phyloP scores from a whole-genome alignment of 2,888 invertebrate species.

The Nomada fucata region DNA sequence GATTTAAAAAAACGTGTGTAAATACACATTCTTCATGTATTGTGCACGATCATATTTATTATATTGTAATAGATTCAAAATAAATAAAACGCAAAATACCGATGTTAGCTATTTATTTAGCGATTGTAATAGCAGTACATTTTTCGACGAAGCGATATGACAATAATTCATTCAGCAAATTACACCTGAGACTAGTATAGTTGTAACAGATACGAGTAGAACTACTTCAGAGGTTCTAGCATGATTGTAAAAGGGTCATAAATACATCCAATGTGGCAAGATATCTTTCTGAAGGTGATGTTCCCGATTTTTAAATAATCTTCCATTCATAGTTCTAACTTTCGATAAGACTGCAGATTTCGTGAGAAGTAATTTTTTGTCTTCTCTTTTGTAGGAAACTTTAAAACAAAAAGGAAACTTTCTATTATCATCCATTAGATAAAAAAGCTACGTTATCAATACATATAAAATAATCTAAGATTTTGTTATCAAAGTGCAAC shows the following conservation, averaged over 20 bases:
- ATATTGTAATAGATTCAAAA: slow-evolving; percentile 81
- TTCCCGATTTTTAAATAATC: slow-evolving; percentile 15
- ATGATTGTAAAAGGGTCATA: slow-evolving; percentile 25
- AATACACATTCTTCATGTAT: slow-evolving; percentile 81
- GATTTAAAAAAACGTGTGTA: slow-evolving; percentile 76
- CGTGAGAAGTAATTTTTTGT: background rate
- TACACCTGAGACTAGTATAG: background rate
- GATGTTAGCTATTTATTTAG: slow-evolving; percentile 38
- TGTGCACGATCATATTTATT: slow-evolving; percentile 82
- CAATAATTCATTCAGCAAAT: background rate
- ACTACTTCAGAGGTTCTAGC: slow-evolving; percentile 14
- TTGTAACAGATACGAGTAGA: slow-evolving; percentile 19
- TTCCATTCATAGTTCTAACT: slow-evolving; percentile 8
- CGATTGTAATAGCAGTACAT: background rate
- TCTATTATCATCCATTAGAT: slow-evolving; percentile 34
- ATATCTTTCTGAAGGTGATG: slow-evolving; percentile 43
- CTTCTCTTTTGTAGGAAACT: background rate
- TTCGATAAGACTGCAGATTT: slow-evolving; percentile 1
- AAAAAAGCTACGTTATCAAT: slow-evolving; percentile 39
- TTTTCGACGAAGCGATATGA: background rate
- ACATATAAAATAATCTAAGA: slow-evolving; percentile 1
- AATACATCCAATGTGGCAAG: slow-evolving; percentile 33
- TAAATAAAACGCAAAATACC: slow-evolving; percentile 75
- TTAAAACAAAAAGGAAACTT: background rate
- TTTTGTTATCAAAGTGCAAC: slow-evolving; percentile 1